Evolutionary conservation across 2,888 invertebrate species (phyloP).

Genomic region (Protophormia terraenovae): DNA sequence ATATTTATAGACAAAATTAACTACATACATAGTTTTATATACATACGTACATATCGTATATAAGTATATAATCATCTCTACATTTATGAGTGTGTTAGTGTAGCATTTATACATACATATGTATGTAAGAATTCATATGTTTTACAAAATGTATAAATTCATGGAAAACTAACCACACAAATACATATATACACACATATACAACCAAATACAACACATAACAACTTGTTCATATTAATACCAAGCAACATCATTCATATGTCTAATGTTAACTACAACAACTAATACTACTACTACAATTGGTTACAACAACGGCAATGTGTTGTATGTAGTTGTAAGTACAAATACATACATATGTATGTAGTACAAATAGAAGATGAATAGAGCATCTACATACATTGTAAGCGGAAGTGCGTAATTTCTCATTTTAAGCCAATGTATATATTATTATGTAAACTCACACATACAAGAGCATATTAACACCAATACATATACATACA

Average conservation of each 20-base stretch:
- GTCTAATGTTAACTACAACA: slow-evolving; percentile 40
- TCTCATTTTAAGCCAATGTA: slow-evolving; percentile 47
- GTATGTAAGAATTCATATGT: background rate
- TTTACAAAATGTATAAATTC: no score
- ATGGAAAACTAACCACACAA: slow-evolving; percentile 15
- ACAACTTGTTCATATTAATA: slow-evolving; percentile 52
- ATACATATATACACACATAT: background rate
- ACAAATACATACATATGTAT: no score
- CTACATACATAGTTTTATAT: background rate
- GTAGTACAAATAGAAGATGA: slow-evolving; percentile 7
- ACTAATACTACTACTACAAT: background rate
- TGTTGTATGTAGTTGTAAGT: background rate
- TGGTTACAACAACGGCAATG: background rate
- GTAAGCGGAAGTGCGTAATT: slow-evolving; percentile 63
- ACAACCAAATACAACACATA: slow-evolving; percentile 10
- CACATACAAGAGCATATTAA: background rate
- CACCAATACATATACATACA: background rate
- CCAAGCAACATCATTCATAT: slow-evolving; percentile 62
- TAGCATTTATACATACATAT: background rate
- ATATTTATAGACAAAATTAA: background rate
- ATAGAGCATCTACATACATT: background rate
- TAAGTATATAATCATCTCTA: no score
- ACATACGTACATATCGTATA: background rate
- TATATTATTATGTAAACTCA: slow-evolving; percentile 3
- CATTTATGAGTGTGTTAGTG: no score